Base-by-base conservation (phyloP, 2,797 vertebrate species). In the Paedocypris micromegethes region DNA sequence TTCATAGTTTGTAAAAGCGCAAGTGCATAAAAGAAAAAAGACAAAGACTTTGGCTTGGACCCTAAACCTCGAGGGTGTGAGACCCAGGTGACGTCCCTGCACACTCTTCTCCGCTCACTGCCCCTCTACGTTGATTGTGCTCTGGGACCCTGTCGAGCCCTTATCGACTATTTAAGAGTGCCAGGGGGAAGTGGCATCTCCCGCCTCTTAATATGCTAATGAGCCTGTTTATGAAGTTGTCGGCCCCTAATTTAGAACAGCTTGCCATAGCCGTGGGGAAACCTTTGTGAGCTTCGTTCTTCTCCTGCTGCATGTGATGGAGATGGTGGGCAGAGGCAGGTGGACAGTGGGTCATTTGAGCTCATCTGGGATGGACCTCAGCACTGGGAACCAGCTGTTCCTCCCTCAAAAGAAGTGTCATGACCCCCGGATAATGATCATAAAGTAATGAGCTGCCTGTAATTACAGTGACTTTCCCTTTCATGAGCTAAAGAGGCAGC, bases 151-250 rank as follows among this genome's bases (percentile, higher is more conserved):
- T 59, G 64, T 38, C 48, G 40, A 68, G 54, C 74, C 64, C 77
- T 66, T 58, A 69, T 72, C 54, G 61, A 52, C 74, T 54, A 76
- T 76, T 78, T 69, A 65, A 58, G 64, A 76, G 48, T 47, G 66
- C 77, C 70, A 9, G 72, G 68, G 76, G 72, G 70, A 64, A 75
- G 53, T 66, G 60, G 53, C 53, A 56, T 61, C 55, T 68, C 61
- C 52, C 43, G 76, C 76, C 84, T 89, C 88, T 90, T 88, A 89
- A 86, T 86, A 90, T 90, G 89, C 83, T 88, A 90, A 91, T 90
- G 74, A 40, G 9, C 7, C 73, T 38, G 48, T 77, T 74, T 72
- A 77, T 72, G 77, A 83, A 84, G 80, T 78, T 81, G 69, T 68
- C 61, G 77, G 79, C 79, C 41, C 81, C 79, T 88, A 85, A 90